Percentiles rank a stretch among this genome's conserved stretches.
These are phyloP conservation scores for Macrophya annulata DNA, from an alignment of 2,888 invertebrate genomes.

Conservation along the genomic window DNA sequence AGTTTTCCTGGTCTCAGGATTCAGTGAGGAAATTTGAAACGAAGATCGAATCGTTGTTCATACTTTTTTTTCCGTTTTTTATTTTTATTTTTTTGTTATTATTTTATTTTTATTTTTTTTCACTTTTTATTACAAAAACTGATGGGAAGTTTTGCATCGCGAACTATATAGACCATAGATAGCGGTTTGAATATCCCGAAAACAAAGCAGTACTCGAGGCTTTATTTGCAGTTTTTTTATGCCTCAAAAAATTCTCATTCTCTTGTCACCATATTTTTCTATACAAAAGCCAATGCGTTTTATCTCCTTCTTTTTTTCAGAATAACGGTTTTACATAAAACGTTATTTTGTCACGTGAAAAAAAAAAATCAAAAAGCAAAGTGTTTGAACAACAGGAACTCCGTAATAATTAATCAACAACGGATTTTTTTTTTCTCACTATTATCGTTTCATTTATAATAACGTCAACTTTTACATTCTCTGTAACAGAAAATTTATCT, in stretches of 20 bases:
- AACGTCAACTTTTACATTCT: background rate
- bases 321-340: background rate
- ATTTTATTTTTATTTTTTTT: too few relatives aligned
- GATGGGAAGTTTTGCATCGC: background rate
- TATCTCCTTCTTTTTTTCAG: background rate
- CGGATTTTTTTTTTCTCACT: background rate
- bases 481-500: background rate
- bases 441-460: background rate
- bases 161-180: constrained; percentile 10
- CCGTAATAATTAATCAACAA: background rate
- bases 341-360: background rate
- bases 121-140: background rate
- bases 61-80: background rate
- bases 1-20: constrained; percentile 16
- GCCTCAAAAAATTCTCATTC: constrained; percentile 2
- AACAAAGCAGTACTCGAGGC: constrained; percentile 9
- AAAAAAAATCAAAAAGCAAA: background rate
- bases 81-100: too few relatives aligned
- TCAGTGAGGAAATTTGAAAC: constrained; percentile 24
- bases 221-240: constrained; percentile 6
- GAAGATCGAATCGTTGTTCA: constrained; percentile 33
- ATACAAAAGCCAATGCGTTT: background rate
- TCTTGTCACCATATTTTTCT: constrained; percentile 14
- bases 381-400: background rate
- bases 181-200: constrained; percentile 4